A percentile compares a stretch with the other conserved stretches of the same genome.
These are phyloP conservation scores for Lithophane leautieri DNA, from an alignment of 2,888 invertebrate species.

Conservation along the genomic window DNA sequence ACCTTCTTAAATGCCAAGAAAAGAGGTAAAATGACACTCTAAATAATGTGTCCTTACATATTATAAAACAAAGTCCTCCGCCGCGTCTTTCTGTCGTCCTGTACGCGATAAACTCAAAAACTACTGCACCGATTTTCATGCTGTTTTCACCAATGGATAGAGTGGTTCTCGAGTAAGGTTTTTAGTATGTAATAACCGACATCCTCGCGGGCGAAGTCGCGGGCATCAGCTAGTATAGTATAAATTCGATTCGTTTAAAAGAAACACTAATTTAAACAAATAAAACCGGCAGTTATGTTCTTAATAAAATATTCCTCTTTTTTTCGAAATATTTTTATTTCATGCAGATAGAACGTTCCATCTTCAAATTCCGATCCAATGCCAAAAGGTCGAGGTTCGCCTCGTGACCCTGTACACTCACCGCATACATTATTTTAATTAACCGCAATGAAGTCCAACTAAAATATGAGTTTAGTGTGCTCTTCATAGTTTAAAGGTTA, in stretches of 20 bases:
- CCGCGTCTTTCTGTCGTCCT: too few relatives aligned
- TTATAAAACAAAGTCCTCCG: too few relatives aligned
- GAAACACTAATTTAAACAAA: not conserved
- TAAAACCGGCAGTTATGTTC: not conserved
- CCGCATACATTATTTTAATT: slow-evolving; percentile 50
- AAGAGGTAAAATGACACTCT: not conserved
- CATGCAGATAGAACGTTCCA: slow-evolving; percentile 4
- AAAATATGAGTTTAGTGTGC: slow-evolving; percentile 21
- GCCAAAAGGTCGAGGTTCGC: slow-evolving; percentile 54
- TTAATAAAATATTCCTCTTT: not conserved
- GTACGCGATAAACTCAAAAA: too few relatives aligned
- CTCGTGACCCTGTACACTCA: slow-evolving; percentile 41
- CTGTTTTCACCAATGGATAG: too few relatives aligned
- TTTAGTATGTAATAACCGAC: too few relatives aligned
- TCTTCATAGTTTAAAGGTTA: slow-evolving; percentile 47
- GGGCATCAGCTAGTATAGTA: too few relatives aligned
- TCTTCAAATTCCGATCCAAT: slow-evolving; percentile 46
- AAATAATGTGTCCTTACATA: too few relatives aligned
- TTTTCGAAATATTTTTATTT: not conserved
- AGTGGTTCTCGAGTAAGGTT: too few relatives aligned
- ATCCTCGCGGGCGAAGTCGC: too few relatives aligned
- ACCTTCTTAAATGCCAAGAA: not conserved
- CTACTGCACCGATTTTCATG: too few relatives aligned
- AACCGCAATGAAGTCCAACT: slow-evolving; percentile 47
- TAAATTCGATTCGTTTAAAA: not conserved